Evolutionary conservation across 2,113 vertebrate species (phyloP), one percentile per base, ranked within the genome.

Genomic region (Aix galericulata): DNA sequence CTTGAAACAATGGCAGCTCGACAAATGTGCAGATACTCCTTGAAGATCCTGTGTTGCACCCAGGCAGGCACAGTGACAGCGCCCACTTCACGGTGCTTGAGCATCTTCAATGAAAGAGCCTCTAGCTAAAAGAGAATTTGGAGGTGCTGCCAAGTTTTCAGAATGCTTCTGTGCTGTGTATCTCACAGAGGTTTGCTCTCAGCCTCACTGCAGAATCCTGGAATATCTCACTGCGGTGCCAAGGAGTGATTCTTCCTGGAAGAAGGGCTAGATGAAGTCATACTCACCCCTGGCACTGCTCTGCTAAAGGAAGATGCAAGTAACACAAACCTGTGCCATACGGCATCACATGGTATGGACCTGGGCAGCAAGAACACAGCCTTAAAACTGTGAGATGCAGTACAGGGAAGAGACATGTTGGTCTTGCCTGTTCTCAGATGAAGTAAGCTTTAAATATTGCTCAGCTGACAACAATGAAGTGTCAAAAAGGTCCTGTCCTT

Each of bases 281-380:
- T 16, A 14, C 8, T 40, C 25, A 71, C 8, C 40, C 31, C 53
- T n/a, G 18, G 34, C 31, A n/a, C 12, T 29, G 58, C 56, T 62
- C 36, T 22, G 27, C 9, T 9, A 31, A 53, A 86, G 29, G 52
- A 60, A 77, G 23, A 31, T 31, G 26, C 7, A 34, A 76, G 56
- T 48, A 44, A 1, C 23, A 12, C 9, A 48, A 34, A 14, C 27
- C 56, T 63, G 9, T 48, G 29, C 14, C 44, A 9, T 6, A 12
- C 32, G 36, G 31, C 52, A 42, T 31, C 31, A 76, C 48, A 59
- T 3, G 8, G 5, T 53, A 36, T 0, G 0, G 68, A 66, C 20
- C 26, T 44, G 13, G 52, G 26, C 17, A 75, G 48, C 29, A 52
- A 48, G 56, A 71, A 86, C 46, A 71, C 0, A 1, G 13, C 29